Evolutionary conservation across 1,140 invertebrate species (phyloP), one percentile per base, ranked within the genome.

Genomic region (Scaptomyza graminum): DNA sequence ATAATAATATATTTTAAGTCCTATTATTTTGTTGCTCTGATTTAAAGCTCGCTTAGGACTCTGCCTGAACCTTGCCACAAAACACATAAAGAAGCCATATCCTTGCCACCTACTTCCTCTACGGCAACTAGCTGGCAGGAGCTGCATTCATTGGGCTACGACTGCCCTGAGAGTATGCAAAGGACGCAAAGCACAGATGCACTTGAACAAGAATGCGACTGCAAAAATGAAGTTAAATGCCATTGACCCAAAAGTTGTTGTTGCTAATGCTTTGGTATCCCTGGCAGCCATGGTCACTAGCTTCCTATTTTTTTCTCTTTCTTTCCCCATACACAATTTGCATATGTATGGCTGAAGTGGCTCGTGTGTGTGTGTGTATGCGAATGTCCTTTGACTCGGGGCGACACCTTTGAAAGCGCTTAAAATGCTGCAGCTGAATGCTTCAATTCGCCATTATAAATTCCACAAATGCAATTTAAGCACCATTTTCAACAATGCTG

Each of bases 191-290:
- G 13, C 51, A 13, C 41, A 41, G 47, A 18, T 25, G 46, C 55
- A 52, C 62, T 52, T 31, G 44, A 50, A 39, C 54, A 28, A 25
- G 50, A 64, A 62, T 56, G 47, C 37, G 31, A 28, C 22, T 41
- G 47, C 49, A 77, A 68, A 55, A 68, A 59, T 74, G 47, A 84
- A 80, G 55, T 65, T 43, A 63, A 79, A 67, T 78, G 64, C 80
- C 68, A 76, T 74, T 79, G 68, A 77, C 62, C 69, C 55, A 56
- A 12, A 69, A 22, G 15, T 39, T 73, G 25, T n/a, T 50, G 37
- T 12, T 50, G 12, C 41, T 73, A 25, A n/a, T 50, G 37, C 4
- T 16, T 6, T 34, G 15, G 41, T 5, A 31, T 43, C 49, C 41
- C 47, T 9, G 31, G 41, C 43, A 70, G 9, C 22, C 22, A 16